Base-by-base conservation (phyloP, 37 sponge, comb jelly and placozoan species). In the Geodia barretti region DNA sequence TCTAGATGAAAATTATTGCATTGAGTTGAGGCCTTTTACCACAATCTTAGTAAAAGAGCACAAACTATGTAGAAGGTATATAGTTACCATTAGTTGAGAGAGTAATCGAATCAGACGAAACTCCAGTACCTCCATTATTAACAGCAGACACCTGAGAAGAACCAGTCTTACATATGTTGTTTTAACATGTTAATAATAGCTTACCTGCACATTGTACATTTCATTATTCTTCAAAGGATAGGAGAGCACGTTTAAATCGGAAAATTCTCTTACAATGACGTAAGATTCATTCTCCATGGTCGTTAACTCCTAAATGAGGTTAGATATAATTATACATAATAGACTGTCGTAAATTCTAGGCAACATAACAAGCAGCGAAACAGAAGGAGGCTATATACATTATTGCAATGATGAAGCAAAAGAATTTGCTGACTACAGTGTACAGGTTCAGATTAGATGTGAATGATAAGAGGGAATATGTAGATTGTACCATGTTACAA, bases 121-220 rank as follows among this genome's bases (percentile, higher is more conserved):
- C 23, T 31, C 82, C 72, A 72, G 28, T 47, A 33, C 82, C 82
- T 68, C 70, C 72, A 68, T 38, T 41, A 33, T 70, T 72, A 24
- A 24, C 32, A 32, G 82, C 82, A 37, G 42, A 60, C 28, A 81
- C 82, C 82, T 81, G 24, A 11, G 39, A 14, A 39, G 20, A 30
- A n/a, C n/a, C n/a, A 47, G 14, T 20, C 4, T 1, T 11, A 9
- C 19, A 29, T 2, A 26, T 40, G 3, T 40, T 7, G 5, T 17
- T 43, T 26, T 40, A 34, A 47, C 54, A 47, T 47, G 54, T 47
- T 17, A 7, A 47, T 14, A 47, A 7, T 17, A 17, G 14, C 54
- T 17, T 47, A 47, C 54, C 54, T 47, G 7, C 54, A 47, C 54
- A 17, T 47, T 7, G 14, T 47, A 47, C 14, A 14, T 47, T 14